Base-by-base conservation (phyloP, 2,888 invertebrate species). In the Rotaria sp. region DNA sequence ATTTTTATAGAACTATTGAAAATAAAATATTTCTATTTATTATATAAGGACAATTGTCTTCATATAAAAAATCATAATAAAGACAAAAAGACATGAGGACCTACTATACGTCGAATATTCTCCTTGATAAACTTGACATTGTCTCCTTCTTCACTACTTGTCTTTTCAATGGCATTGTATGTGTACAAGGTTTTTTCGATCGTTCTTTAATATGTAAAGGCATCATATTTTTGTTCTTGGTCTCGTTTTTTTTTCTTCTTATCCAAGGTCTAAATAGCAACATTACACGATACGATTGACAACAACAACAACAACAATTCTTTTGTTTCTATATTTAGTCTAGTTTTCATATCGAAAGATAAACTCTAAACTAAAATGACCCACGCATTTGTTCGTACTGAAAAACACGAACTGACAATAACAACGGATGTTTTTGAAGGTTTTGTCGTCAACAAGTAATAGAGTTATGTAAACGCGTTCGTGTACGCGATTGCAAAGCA, bases 161-260 rank as follows among this genome's bases (percentile, higher is more conserved):
- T 38, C 67, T 67, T 67, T 67, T 67, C 67, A 67, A 67, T 67
- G 67, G 67, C 67, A 67, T 67, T 67, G 67, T 67, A 67, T 67
- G 35, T 67, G 67, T 67, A 30, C 67, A 67, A 67, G 67, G 67
- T 67, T 30, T 67, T 67, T 67, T 67, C 67, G 67, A 67, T 67
- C 67, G 67, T 67, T 67, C 67, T 67, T 67, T 35, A 67, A 35
- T 67, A 35, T 67, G 10, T 30, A 67, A 67, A 67, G 67, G 35
- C 67, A 67, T 67, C 67, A 67, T 67, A 67, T 67, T 67, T 67
- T 67, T 67, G 35, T 38, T 67, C 67, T 67, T 21, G 35, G 67
- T 38, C 67, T 67, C 15, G 38, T 67, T 67, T 67, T 50, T 50
- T 50, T 15, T 15, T 45, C 45, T 45, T 30, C 59, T 59, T 35